Evolutionary conservation across 1,140 invertebrate species (phyloP), one percentile per base, ranked within the genome.

Genomic region (Camponotus floridanus): DNA sequence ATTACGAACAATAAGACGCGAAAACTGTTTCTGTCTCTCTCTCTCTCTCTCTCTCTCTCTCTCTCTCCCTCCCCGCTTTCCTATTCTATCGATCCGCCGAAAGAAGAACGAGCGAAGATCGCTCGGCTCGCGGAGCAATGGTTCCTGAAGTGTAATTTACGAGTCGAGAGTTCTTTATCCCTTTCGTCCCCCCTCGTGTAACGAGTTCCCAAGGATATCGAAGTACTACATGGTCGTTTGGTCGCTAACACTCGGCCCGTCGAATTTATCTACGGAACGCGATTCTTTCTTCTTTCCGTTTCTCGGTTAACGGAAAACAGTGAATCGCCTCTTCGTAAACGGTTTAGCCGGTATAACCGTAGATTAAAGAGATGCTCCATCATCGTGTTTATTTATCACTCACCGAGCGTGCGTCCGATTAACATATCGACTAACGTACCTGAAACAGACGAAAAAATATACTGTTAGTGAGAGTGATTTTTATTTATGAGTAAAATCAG

Each of bases 181-280:
- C 45, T 51, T 51, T 51, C 70, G 45, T 74, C 45, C 36, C 45
- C 45, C 15, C 48, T 51, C 65, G 57, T 57, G 74, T 85, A 86
- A 87, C 76, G 87, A 87, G 80, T 83, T 87, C 74, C 74, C 73
- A 84, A 85, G 45, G 67, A 80, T 79, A 80, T 76, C 86, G 62
- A 76, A 57, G 73, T 65, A 26, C 68, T 45, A 74, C 51, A 62
- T 65, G 68, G 76, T 73, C 39, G 51, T 64, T 80, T 65, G 76
- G 85, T 78, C 45, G 71, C 76, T 88, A 70, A 80, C 74, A 80
- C 74, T 86, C 62, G 74, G 64, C 51, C 51, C 45, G 64, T 64
- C 84, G 84, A 87, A 87, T 85, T 84, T 73, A 87, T 85, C 86
- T 83, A 74, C 79, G 67, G 67, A 39, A 73, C 55, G 79, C 79